Base-by-base conservation (phyloP, 2,797 vertebrate genomes). In the Allochrocebus solatus region DNA sequence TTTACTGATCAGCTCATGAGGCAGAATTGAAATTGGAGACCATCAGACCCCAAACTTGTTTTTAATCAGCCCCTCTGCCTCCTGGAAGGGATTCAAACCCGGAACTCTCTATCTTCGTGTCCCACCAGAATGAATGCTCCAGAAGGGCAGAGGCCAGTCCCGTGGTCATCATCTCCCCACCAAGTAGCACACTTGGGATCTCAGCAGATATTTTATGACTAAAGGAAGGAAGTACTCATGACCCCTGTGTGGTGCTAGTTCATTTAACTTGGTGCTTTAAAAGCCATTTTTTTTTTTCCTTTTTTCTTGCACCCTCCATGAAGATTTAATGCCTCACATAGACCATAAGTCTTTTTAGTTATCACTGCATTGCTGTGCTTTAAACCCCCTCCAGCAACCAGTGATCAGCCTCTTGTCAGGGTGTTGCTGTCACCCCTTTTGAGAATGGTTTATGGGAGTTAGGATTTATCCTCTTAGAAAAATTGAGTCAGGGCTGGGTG, bases 251-350 rank as follows among this genome's bases (percentile, higher is more conserved):
- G 33, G 59, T 1, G 19, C 17, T 12, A 1, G 67, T 8, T 57
- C 22, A 7, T 48, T 33, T 1, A 10, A 30, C 13, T 1, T 1
- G 17, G 0, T 22, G 7, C 61, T 11, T 28, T 53, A 53, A 76
- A 22, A 26, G 3, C 22, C 4, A 0, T 75, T 21, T 57, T 21
- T 21, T 21, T 21, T 67, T 4, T 8, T 24, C 72, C 59, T 50
- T 14, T 5, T 3, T 0, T 1, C 12, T 28, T 46, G 30, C 2
- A 17, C 30, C 14, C 30, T 4, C 30, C 1, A 0, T 1, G 46
- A 1, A 5, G 11, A 39, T 36, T 36, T 5, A 41, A 9, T 21
- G 21, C 64, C 4, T 0, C 0, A 2, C 30, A 5, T n/a, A 3
- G 5, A 8, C 75, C 4, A 22, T 24, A 12, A 6, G 1, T 26